phyloP scores from a whole-genome alignment of 2,797 vertebrate genomes.

The Vultur gryphus region DNA sequence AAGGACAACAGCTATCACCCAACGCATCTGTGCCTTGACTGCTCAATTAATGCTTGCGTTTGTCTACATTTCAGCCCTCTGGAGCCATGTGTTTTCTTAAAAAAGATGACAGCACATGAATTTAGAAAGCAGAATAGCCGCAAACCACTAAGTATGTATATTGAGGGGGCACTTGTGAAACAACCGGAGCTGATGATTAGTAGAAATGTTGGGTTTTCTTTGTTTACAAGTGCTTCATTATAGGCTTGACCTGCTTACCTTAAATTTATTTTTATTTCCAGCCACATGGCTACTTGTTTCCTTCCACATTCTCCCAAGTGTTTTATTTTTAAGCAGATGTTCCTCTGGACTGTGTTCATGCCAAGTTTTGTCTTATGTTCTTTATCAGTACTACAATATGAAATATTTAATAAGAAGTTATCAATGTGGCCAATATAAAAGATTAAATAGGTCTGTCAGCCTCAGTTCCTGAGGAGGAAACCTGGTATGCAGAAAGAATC shows the following conservation, averaged over 20 bases:
- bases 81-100: background rate
- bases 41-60: background rate
- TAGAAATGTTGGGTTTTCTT: background rate
- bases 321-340: constrained; percentile 59
- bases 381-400: constrained; percentile 73
- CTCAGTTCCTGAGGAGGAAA: constrained; percentile 40
- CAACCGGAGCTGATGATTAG: background rate
- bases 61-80: background rate
- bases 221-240: background rate
- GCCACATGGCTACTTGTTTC: background rate
- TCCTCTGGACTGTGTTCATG: constrained; percentile 9
- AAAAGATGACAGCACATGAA: background rate
- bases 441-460: constrained; percentile 66
- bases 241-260: constrained; percentile 5
- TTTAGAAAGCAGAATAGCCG: background rate
- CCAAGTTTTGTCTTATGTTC: constrained; percentile 67
- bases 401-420: constrained; percentile 80
- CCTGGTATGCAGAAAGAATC: background rate
- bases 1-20: background rate
- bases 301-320: constrained; percentile 20
- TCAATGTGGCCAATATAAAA: constrained; percentile 73
- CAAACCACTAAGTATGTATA: background rate
- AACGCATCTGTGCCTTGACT: background rate
- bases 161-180: background rate
- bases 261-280: constrained; percentile 6